phyloP scores from a whole-genome alignment of 2,797 vertebrate species.

The Cottoperca gobio region DNA sequence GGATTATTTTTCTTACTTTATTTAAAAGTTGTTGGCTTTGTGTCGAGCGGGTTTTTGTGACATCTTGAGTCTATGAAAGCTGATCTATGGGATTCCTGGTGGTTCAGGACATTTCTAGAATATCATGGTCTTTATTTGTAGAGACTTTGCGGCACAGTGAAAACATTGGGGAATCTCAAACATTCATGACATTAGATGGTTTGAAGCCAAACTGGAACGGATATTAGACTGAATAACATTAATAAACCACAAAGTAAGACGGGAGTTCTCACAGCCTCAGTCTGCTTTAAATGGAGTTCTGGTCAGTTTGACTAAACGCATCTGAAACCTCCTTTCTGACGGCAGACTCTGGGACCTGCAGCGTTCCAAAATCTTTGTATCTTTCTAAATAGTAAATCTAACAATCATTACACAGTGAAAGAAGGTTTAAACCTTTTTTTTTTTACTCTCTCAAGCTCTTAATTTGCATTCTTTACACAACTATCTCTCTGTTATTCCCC shows the following conservation, averaged over 20 bases:
- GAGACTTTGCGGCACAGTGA: background rate
- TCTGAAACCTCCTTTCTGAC: background rate
- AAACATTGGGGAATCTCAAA: background rate
- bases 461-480: background rate
- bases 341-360: background rate
- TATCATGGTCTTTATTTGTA: background rate
- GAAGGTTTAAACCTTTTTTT: background rate
- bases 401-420: background rate
- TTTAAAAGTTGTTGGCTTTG: background rate
- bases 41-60: background rate
- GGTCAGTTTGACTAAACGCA: background rate
- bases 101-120: background rate
- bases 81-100: too few relatives aligned
- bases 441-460: background rate
- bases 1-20: background rate
- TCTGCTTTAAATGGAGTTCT: background rate
- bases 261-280: background rate
- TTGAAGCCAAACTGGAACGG: background rate
- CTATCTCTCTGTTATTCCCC: too few relatives aligned
- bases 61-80: background rate
- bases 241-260: background rate
- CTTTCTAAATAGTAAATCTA: background rate
- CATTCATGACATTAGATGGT: background rate
- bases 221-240: background rate
- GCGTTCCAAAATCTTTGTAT: background rate